phyloP scores from a whole-genome alignment of 2,797 vertebrate genomes.

The Periophthalmus magnuspinnatus region DNA sequence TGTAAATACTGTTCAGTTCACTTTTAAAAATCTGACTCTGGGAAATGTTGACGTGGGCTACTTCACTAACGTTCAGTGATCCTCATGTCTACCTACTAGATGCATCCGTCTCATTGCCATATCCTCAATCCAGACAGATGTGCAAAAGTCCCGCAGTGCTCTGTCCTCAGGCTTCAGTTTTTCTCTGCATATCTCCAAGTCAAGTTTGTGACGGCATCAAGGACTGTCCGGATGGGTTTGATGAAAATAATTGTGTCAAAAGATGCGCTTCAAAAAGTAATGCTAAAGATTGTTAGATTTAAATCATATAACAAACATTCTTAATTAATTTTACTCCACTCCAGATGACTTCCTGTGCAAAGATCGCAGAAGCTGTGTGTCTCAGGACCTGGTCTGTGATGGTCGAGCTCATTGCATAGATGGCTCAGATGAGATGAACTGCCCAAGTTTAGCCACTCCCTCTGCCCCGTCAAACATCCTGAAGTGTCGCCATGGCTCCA shows the following conservation, averaged over 20 bases:
- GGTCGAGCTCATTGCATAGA: slow-evolving; percentile 69
- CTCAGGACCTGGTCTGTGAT: slow-evolving; percentile 64
- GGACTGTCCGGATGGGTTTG: slow-evolving; percentile 84
- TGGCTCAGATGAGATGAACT: slow-evolving; percentile 69
- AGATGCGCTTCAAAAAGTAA: slow-evolving; percentile 53
- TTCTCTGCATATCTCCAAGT: slow-evolving; percentile 68
- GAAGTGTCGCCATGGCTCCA: slow-evolving; percentile 64
- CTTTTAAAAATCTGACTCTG: too few relatives aligned
- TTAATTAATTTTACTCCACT: background rate
- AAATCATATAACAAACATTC: background rate
- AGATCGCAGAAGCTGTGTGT: slow-evolving; percentile 66
- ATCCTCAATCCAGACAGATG: slow-evolving; percentile 21
- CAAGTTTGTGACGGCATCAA: slow-evolving; percentile 76
- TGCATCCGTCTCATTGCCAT: background rate
- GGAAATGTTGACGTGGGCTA: too few relatives aligned
- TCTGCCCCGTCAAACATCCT: background rate
- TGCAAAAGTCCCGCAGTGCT: slow-evolving; percentile 64
- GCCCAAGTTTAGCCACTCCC: slow-evolving; percentile 18
- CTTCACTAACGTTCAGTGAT: background rate
- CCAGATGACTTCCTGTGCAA: slow-evolving; percentile 64
- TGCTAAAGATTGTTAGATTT: too few relatives aligned
- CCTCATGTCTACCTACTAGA: background rate
- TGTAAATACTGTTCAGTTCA: too few relatives aligned
- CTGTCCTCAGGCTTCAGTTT: slow-evolving; percentile 64
- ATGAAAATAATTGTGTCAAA: slow-evolving; percentile 74